phyloP scores from a whole-genome alignment of 2,888 invertebrate genomes.

The Achlya flavicornis region DNA sequence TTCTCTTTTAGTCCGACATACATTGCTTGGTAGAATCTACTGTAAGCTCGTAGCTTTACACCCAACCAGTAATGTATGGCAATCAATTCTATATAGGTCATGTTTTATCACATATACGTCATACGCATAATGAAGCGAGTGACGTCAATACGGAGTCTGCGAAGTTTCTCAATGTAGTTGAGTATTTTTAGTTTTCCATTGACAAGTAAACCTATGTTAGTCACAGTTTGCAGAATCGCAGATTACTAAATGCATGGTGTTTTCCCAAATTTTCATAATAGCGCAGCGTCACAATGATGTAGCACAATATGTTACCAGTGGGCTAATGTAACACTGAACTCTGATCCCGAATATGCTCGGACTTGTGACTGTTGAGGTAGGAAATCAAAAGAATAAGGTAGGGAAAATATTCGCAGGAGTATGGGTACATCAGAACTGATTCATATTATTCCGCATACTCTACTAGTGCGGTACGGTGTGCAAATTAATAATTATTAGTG shows the following conservation, averaged over 20 bases:
- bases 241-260: constrained; percentile 37
- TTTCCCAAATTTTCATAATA: constrained; percentile 39
- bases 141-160: constrained; percentile 52
- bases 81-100: not conserved
- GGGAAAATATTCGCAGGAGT: too few species aligned
- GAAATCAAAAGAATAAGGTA: too few species aligned
- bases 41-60: not conserved
- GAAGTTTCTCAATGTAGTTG: constrained; percentile 42
- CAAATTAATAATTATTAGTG: too few species aligned
- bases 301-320: not conserved
- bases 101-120: not conserved
- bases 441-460: too few species aligned
- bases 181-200: constrained; percentile 24
- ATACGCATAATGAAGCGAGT: constrained; percentile 22
- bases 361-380: too few species aligned
- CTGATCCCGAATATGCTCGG: not conserved
- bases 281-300: constrained; percentile 21
- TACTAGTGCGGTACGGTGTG: too few species aligned
- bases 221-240: not conserved
- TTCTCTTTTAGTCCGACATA: not conserved
- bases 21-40: not conserved
- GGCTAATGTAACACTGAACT: not conserved
- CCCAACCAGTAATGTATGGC: constrained; percentile 17
- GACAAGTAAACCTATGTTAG: constrained; percentile 13
- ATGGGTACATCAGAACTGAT: too few species aligned